Evolutionary conservation across 2,888 invertebrate species (phyloP).

Genomic region (Lepidochrysops patricia): DNA sequence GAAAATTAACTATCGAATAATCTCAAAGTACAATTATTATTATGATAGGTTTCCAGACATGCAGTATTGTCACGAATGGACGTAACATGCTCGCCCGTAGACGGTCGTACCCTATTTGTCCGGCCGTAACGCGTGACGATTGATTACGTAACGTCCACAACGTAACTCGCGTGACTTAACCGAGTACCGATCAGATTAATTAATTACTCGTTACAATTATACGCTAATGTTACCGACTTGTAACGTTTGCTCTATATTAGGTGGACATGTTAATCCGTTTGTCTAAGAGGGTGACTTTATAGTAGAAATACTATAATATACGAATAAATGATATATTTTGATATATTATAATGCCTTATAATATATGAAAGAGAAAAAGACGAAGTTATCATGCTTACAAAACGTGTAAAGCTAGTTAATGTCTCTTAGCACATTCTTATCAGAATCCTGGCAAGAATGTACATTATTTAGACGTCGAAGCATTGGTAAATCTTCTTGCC

Average conservation of each 20-base stretch:
- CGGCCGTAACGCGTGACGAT: conserved; percentile 10
- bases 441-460: too few relatives aligned
- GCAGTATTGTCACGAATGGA: background rate
- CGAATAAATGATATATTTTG: too few relatives aligned
- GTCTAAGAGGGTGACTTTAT: background rate
- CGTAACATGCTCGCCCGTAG: conserved; percentile 2
- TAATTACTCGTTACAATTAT: conserved; percentile 8
- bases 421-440: too few relatives aligned
- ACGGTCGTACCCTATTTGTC: conserved; percentile 13
- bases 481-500: too few relatives aligned
- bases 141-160: conserved; percentile 9
- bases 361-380: too few relatives aligned
- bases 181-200: conserved; percentile 2
- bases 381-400: too few relatives aligned
- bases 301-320: too few relatives aligned
- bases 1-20: too few relatives aligned
- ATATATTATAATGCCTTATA: too few relatives aligned
- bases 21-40: too few relatives aligned
- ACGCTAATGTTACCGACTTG: background rate
- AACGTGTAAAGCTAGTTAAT: too few relatives aligned
- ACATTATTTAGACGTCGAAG: too few relatives aligned
- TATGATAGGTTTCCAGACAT: background rate
- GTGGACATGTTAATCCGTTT: background rate
- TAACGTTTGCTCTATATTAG: conserved; percentile 1
- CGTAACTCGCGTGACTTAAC: conserved; percentile 10